Evolutionary conservation across 2,888 invertebrate genomes (phyloP), one percentile per base, ranked within the genome.

Genomic region (Pterostichus madidus): DNA sequence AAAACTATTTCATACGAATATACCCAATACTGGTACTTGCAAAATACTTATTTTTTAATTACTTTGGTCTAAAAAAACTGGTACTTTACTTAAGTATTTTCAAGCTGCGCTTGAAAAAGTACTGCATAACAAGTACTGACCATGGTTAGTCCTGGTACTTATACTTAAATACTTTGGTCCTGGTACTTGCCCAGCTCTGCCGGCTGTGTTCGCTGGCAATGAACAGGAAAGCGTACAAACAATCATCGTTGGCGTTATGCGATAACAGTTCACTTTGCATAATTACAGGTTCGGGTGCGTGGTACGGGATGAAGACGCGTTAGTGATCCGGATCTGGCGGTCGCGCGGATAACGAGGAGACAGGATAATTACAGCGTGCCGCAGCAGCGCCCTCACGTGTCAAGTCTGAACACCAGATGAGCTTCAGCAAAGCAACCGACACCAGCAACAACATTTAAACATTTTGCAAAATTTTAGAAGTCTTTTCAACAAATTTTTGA

Each of bases 181-280:
- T n/a, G n/a, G n/a, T n/a, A n/a, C n/a, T n/a, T n/a, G n/a, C n/a
- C n/a, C n/a, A n/a, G n/a, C n/a, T n/a, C n/a, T n/a, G n/a, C n/a
- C n/a, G n/a, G n/a, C 13, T 17, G 15, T 71, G 68, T 71, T 71
- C 35, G 64, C n/a, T 64, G 64, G 64, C 31, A 64, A 10, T 64
- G 13, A 76, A 53, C 52, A 56, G 76, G 53, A 56, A 52, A 53
- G 46, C 46, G 53, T 76, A 76, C 56, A 76, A 76, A 77, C 77
- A 77, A 77, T 77, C 49, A 77, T 77, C 53, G 76, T 56, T 76
- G 76, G 53, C 76, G 78, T 79, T 79, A 6, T 75, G 15, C 81
- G 75, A 82, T 76, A 82, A 75, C 75, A 73, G 39, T 73, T 46
- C 61, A 76, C 75, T 82, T 82, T 82, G 76, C 81, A 82, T 82